phyloP scores from a whole-genome alignment of 2,797 vertebrate species.

The Macroramphosus scolopax region DNA sequence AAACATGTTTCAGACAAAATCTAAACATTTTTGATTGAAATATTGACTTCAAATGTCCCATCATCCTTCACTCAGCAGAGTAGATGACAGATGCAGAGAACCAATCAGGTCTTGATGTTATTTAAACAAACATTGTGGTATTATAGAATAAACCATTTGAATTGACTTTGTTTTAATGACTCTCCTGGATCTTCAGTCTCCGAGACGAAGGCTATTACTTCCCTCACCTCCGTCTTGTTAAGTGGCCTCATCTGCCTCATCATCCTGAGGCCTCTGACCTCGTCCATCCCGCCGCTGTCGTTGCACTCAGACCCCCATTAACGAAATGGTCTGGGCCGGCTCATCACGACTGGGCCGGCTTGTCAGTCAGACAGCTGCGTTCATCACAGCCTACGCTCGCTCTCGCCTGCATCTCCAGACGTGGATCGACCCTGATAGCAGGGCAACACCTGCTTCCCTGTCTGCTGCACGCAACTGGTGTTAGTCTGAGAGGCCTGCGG shows the following conservation, averaged over 20 bases:
- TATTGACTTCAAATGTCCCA: too few species aligned
- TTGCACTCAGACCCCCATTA: conserved; percentile 31
- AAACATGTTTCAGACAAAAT: too few species aligned
- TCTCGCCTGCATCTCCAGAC: conserved; percentile 14
- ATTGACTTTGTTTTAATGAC: not conserved
- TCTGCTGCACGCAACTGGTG: not conserved
- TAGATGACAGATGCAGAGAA: too few species aligned
- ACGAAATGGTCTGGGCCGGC: conserved; percentile 11
- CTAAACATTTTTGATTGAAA: too few species aligned
- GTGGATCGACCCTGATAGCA: too few species aligned
- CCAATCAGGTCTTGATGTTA: too few species aligned
- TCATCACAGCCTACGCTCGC: conserved; percentile 7
- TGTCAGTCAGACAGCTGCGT: conserved; percentile 37
- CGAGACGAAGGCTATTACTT: not conserved
- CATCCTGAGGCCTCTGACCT: conserved; percentile 15
- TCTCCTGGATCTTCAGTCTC: not conserved
- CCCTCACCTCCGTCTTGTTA: conserved; percentile 14
- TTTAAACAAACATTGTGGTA: not conserved
- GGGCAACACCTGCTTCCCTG: conserved; percentile 1
- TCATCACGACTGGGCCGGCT: conserved; percentile 13
- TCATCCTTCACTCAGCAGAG: too few species aligned
- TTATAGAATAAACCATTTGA: not conserved
- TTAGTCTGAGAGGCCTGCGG: too few species aligned
- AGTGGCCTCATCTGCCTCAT: conserved; percentile 13
- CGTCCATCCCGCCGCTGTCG: not conserved